phyloP scores from a whole-genome alignment of 2,888 invertebrate species.

The Cylindroiulus punctatus region DNA sequence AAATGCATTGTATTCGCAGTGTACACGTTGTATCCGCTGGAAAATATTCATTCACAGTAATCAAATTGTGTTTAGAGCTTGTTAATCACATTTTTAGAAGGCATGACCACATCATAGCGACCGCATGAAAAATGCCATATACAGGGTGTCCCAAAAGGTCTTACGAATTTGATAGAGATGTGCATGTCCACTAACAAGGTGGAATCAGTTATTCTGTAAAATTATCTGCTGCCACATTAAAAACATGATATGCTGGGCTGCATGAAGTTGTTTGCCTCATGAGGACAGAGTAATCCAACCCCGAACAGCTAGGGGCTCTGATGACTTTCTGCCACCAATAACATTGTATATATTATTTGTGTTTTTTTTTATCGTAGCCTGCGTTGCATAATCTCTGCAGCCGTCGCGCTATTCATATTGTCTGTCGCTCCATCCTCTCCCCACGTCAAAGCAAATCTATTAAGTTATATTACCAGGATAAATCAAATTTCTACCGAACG shows the following conservation, averaged over 20 bases:
- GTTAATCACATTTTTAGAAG: background rate
- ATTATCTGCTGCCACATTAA: background rate
- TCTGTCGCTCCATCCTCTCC: background rate
- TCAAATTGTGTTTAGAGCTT: background rate
- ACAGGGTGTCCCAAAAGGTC: background rate
- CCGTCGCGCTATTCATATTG: background rate
- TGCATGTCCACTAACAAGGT: background rate
- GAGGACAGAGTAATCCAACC: too few species aligned
- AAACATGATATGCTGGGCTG: too few species aligned
- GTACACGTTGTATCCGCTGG: too few species aligned
- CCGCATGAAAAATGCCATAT: background rate
- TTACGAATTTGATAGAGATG: background rate
- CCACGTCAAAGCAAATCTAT: background rate
- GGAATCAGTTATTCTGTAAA: background rate
- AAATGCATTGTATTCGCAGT: background rate
- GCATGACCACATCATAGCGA: background rate
- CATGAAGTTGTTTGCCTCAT: too few species aligned
- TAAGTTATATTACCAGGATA: background rate
- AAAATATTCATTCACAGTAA: background rate
- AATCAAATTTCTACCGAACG: background rate
- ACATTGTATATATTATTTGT: background rate
- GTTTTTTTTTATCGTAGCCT: background rate
- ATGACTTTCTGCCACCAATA: background rate
- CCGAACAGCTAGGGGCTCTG: too few species aligned
- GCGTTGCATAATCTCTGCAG: conserved; percentile 15